Evolutionary conservation across 2,797 vertebrate genomes (phyloP).

Genomic region (Sciurus carolinensis): DNA sequence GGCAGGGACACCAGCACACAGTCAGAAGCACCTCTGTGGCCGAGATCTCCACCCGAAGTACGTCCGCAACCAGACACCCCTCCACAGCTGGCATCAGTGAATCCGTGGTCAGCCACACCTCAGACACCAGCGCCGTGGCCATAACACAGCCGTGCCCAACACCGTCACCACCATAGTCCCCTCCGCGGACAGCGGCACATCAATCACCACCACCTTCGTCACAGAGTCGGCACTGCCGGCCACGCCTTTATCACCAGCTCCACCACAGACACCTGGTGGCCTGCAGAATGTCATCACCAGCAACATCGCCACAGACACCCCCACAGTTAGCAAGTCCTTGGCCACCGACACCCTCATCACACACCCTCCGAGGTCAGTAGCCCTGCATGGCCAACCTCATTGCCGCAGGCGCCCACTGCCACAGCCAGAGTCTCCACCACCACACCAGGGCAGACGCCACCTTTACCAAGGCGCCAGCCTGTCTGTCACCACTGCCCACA

Average conservation of each 20-base stretch:
- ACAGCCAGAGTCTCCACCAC: neutral
- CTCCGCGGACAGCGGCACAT: neutral
- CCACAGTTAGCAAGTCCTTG: too few relatives aligned
- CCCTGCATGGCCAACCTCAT: neutral
- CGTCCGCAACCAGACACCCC: neutral
- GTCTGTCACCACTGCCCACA: accelerated
- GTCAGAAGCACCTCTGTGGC: accelerated
- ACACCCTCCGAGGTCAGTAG: neutral
- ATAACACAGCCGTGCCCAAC: neutral
- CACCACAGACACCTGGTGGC: neutral
- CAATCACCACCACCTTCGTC: neutral
- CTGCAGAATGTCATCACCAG: too few relatives aligned
- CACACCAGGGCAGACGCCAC: accelerated
- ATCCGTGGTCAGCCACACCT: too few relatives aligned
- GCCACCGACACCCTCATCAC: neutral
- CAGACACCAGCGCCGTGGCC: neutral
- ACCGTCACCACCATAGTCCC: too few relatives aligned
- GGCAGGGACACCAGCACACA: too few relatives aligned
- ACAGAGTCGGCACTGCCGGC: too few relatives aligned
- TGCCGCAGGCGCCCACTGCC: accelerated
- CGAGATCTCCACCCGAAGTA: neutral
- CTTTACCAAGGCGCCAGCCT: neutral
- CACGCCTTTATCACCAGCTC: neutral
- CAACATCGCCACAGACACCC: neutral
- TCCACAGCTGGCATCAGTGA: neutral